A percentile compares a stretch with the other conserved stretches of the same genome.
Conservation (phyloP, 2,888 invertebrate species). For the Drosophila anceps region DNA sequence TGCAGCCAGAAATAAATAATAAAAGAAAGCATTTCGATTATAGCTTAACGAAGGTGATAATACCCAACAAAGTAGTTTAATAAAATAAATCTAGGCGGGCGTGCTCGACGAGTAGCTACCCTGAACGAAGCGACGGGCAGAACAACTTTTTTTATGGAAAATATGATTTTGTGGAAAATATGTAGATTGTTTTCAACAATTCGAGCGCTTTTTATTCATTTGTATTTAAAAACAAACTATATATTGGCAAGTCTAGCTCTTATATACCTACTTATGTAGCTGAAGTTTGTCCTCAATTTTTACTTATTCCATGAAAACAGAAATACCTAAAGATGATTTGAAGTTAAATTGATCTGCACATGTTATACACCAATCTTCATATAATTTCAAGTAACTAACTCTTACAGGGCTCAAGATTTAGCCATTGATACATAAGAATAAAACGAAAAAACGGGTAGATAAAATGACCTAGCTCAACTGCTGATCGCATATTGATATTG, state of each 20-base stretch:
- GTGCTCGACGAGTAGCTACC: background rate
- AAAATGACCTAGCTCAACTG: background rate
- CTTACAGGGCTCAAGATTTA: background rate
- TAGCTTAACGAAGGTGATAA: background rate
- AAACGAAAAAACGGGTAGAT: background rate
- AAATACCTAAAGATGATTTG: background rate
- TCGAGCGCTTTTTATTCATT: background rate
- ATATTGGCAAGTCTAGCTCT: no score
- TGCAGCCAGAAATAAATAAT: constrained; percentile 22
- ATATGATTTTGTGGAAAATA: background rate
- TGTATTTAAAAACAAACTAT: no score
- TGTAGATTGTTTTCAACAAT: background rate
- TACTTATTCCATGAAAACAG: no score
- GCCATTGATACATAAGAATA: background rate
- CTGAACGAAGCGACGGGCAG: background rate
- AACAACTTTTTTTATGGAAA: no score
- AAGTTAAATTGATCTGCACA: no score
- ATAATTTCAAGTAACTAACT: no score
- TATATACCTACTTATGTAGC: no score
- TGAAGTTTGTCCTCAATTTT: no score
- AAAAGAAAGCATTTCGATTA: constrained; percentile 5
- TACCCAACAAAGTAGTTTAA: background rate
- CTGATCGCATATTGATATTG: background rate
- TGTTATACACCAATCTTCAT: no score
- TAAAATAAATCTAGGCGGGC: background rate